A percentile compares a stretch with the other conserved stretches of the same genome.
Evolutionary conservation across 1,140 invertebrate genomes (phyloP).

Genomic region (Sinella curviseta): DNA sequence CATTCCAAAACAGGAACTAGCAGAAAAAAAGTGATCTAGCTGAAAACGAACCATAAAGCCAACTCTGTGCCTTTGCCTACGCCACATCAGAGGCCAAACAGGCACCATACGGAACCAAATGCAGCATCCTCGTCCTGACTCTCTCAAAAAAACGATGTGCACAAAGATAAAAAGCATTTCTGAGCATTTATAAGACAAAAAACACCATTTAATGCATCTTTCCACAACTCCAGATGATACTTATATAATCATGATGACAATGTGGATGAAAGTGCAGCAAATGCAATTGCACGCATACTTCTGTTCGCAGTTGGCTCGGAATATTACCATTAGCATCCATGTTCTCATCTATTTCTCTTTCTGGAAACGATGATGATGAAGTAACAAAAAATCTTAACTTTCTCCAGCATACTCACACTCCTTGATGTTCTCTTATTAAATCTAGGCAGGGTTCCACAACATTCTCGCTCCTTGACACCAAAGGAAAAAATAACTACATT

Average conservation of each 20-base stretch:
- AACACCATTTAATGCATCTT: conserved; percentile 14
- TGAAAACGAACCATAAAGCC: no score
- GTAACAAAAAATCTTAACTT: no score
- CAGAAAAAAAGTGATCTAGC: background rate
- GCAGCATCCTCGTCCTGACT: background rate
- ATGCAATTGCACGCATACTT: no score
- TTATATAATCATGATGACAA: background rate
- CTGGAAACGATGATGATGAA: no score
- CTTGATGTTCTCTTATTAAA: background rate
- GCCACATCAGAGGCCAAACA: background rate
- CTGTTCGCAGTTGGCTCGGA: background rate
- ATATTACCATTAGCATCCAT: no score
- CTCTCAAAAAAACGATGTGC: background rate
- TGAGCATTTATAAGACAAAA: background rate
- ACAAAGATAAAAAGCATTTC: background rate
- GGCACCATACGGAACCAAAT: background rate
- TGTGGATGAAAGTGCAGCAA: background rate
- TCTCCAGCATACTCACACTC: no score
- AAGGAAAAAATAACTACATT: no score
- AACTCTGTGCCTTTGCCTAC: no score
- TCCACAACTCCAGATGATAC: conserved; percentile 15
- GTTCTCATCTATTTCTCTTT: no score
- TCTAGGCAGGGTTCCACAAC: background rate
- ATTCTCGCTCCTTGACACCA: no score
- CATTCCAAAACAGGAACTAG: background rate